Evolutionary conservation across 1,140 invertebrate genomes (phyloP).

Genomic region (Carposina sasakii): DNA sequence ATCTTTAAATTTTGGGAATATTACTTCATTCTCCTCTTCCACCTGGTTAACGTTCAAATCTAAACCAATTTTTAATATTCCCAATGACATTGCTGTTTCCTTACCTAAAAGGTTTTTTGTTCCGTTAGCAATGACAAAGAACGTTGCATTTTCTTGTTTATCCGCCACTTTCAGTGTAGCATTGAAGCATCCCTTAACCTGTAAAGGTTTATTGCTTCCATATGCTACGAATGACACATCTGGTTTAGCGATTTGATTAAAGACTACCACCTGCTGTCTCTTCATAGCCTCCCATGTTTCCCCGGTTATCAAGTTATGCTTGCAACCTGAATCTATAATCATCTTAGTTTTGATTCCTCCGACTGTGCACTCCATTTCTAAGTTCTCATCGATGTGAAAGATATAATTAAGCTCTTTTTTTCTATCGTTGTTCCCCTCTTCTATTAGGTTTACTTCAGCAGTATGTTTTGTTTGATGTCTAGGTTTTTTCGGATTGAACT

Average conservation of each 20-base stretch:
- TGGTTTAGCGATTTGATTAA: slow-evolving; percentile 4
- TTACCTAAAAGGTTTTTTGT: slow-evolving; percentile 18
- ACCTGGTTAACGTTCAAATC: slow-evolving; percentile 7
- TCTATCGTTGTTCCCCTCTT: too few species aligned
- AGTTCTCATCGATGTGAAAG: not conserved
- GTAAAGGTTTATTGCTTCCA: slow-evolving; percentile 8
- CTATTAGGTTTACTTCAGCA: not conserved
- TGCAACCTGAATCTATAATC: not conserved
- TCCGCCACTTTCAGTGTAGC: slow-evolving; percentile 1
- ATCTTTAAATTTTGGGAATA: slow-evolving; percentile 40
- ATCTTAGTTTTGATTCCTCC: not conserved
- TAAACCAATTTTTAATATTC: slow-evolving; percentile 31
- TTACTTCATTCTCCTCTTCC: slow-evolving; percentile 13
- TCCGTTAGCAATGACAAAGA: slow-evolving; percentile 21
- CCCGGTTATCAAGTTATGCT: not conserved
- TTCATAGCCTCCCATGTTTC: not conserved
- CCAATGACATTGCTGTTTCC: slow-evolving; percentile 19
- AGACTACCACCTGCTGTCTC: not conserved
- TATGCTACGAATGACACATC: slow-evolving; percentile 21
- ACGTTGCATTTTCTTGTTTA: slow-evolving; percentile 7
- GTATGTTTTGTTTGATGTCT: not conserved
- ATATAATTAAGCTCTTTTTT: not conserved
- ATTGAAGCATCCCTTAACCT: slow-evolving; percentile 6
- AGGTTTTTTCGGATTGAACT: not conserved
- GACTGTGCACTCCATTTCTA: not conserved